phyloP scores from a whole-genome alignment of 2,888 invertebrate species.

The Timandra comae region DNA sequence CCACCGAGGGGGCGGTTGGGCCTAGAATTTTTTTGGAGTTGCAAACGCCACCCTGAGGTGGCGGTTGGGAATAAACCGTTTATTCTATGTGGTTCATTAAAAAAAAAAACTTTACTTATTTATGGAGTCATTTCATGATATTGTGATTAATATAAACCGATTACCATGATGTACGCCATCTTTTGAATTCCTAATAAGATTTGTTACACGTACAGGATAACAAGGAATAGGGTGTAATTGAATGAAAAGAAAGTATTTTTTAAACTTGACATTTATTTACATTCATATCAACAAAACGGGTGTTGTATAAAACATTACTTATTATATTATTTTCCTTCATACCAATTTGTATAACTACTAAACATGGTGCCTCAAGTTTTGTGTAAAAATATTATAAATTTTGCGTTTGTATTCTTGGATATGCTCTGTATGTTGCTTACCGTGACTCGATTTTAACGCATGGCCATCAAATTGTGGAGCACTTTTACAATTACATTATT shows the following conservation, averaged over 20 bases:
- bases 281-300: conserved; percentile 78
- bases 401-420: conserved; percentile 45
- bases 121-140: too few relatives aligned
- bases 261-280: conserved; percentile 78
- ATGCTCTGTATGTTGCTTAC: conserved; percentile 41
- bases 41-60: too few relatives aligned
- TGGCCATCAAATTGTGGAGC: conserved; percentile 18
- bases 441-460: conserved; percentile 32
- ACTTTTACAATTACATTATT: not conserved
- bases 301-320: conserved; percentile 77
- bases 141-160: too few relatives aligned
- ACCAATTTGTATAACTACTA: conserved; percentile 65
- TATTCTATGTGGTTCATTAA: too few relatives aligned
- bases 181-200: too few relatives aligned
- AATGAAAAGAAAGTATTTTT: conserved; percentile 38
- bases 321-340: conserved; percentile 46
- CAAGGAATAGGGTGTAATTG: too few relatives aligned
- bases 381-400: conserved; percentile 56
- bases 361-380: conserved; percentile 60
- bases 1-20: too few relatives aligned
- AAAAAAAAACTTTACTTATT: too few relatives aligned
- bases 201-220: too few relatives aligned
- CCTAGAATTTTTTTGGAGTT: too few relatives aligned
- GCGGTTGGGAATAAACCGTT: too few relatives aligned
- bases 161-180: too few relatives aligned